phyloP scores from a whole-genome alignment of 1,140 invertebrate species.

The Bombus impatiens region DNA sequence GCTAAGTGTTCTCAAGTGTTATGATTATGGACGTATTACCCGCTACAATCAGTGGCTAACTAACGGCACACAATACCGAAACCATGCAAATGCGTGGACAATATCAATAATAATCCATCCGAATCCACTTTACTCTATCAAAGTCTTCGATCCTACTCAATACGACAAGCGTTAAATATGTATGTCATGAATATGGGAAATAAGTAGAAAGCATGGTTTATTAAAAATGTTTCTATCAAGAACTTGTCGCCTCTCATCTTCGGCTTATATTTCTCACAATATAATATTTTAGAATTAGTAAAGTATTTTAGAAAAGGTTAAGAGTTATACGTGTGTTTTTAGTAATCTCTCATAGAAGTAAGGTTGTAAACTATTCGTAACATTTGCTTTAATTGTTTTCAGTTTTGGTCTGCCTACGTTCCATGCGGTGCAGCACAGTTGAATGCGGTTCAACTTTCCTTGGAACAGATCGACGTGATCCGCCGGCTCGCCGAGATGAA shows the following conservation, averaged over 20 bases:
- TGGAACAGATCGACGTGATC: constrained; percentile 93
- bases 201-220: no score
- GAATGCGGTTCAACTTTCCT: constrained; percentile 90
- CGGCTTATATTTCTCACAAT: no score
- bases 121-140: neutral
- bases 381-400: constrained; percentile 45
- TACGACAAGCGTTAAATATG: neutral
- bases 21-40: constrained; percentile 40
- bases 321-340: neutral
- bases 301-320: neutral
- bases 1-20: constrained; percentile 46
- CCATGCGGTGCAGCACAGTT: constrained; percentile 91
- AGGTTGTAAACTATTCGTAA: neutral
- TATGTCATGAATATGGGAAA: no score
- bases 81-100: constrained; percentile 6
- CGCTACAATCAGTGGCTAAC: constrained; percentile 20
- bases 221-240: no score
- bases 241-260: no score
- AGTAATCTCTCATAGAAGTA: neutral
- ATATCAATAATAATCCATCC: constrained; percentile 37
- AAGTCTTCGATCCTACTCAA: neutral
- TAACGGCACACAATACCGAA: constrained; percentile 8
- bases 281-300: no score
- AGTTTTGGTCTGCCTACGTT: constrained; percentile 96
- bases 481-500: constrained; percentile 88